Base-by-base conservation (phyloP, 2,113 vertebrate genomes). In the Lycocorax pyrrhopterus region DNA sequence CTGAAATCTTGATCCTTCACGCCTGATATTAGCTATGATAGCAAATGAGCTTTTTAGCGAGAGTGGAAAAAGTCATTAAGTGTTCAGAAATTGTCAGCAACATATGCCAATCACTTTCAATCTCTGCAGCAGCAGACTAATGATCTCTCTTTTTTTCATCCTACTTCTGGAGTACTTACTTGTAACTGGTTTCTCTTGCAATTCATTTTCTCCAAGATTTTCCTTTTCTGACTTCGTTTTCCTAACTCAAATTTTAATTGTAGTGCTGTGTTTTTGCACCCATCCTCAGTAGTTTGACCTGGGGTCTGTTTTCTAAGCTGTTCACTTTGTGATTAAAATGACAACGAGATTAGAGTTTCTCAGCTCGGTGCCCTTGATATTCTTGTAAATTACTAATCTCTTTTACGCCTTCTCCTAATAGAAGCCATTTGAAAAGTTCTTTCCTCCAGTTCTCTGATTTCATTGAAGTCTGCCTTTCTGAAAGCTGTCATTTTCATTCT, bases 1-100 rank as follows among this genome's bases (percentile, higher is more conserved):
- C 66, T 91, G 74, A 87, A 94, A 69, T 79, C 74, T 85, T 93
- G 84, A 51, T 94, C 74, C 37, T 87, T 94, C 78, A 83, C 4
- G 75, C 82, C 58, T 91, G 58, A 68, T 93, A 79, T 66, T 82
- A 90, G 81, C 73, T 85, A 79, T 46, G 49, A 83, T 56, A 76
- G 41, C 44, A 95, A 96, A 93, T 86, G 32, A 91, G 71, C 21
- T 75, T 94, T 76, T 90, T 30, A 85, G 25, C 5, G 4, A 60
- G 71, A 90, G 69, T 85, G 44, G 39, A 64, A 93, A 86, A 96
- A 82, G n/a, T 82, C 49, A 82, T 79, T 89, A 91, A 79, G 13
- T 63, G 37, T 64, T 93, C 62, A 93, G 87, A 91, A 93, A 90
- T 84, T 44, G 84, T 69, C 58, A 37, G n/a, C 29, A 64, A 84